A percentile compares a stretch with the other conserved stretches of the same genome.
These are phyloP conservation scores for Probaryconus sp. DNA, from an alignment of 1,140 invertebrate species.

Conservation along the genomic window DNA sequence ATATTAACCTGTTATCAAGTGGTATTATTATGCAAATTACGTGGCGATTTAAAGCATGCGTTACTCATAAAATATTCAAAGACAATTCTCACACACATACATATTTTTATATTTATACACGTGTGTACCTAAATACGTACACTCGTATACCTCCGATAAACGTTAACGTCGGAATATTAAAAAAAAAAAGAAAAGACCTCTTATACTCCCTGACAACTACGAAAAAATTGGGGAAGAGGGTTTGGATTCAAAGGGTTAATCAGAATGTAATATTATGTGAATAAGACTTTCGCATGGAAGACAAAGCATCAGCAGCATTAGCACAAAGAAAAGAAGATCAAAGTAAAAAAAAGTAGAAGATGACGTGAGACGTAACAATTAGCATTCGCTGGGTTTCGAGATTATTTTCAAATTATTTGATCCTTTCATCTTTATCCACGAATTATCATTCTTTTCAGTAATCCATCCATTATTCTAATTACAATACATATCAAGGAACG, in stretches of 20 bases:
- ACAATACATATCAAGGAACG: background rate
- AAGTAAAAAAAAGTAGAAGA: conserved; percentile 26
- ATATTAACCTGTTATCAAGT: too few relatives aligned
- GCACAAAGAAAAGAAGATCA: conserved; percentile 34
- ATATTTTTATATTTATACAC: too few relatives aligned
- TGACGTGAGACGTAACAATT: conserved; percentile 39
- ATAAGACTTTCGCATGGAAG: conserved; percentile 6
- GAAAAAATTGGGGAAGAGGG: too few relatives aligned
- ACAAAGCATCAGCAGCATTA: conserved; percentile 33
- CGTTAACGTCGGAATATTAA: too few relatives aligned
- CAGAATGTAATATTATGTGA: conserved; percentile 22
- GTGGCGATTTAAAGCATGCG: too few relatives aligned
- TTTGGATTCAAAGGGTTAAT: conserved; percentile 46
- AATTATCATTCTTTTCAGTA: background rate
- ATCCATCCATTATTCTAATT: conserved; percentile 7
- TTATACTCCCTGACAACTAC: too few relatives aligned
- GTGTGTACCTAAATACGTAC: too few relatives aligned
- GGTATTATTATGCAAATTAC: too few relatives aligned
- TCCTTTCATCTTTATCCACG: conserved; percentile 4
- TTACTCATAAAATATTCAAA: too few relatives aligned
- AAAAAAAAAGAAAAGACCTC: too few relatives aligned
- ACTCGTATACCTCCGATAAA: too few relatives aligned
- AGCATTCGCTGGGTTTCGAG: conserved; percentile 28
- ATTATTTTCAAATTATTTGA: conserved; percentile 37
- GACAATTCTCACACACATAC: too few relatives aligned